Evolutionary conservation across 2,888 invertebrate species (phyloP).

Genomic region (Ceraclea dissimilis): DNA sequence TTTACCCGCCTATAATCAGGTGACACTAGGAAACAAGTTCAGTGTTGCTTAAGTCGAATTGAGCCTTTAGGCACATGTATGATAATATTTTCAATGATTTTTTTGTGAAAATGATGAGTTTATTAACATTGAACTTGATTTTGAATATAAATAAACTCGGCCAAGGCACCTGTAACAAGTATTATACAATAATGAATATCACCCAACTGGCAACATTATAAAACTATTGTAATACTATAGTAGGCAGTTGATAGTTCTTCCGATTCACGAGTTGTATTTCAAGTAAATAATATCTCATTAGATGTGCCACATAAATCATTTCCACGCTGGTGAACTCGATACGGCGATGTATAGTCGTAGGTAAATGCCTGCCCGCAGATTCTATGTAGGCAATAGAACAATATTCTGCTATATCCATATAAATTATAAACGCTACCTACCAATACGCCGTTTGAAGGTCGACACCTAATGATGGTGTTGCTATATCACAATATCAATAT

Average conservation of each 20-base stretch:
- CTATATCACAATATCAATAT: background rate
- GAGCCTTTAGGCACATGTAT: too few relatives aligned
- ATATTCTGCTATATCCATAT: too few relatives aligned
- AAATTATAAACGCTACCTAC: too few relatives aligned
- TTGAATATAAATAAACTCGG: slow-evolving; percentile 1
- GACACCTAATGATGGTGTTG: background rate
- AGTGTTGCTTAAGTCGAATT: too few relatives aligned
- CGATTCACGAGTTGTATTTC: background rate
- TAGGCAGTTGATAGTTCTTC: background rate
- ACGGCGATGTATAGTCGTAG: background rate
- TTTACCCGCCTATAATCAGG: too few relatives aligned
- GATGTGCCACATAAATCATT: slow-evolving; percentile 15
- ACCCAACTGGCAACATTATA: background rate
- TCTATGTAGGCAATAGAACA: too few relatives aligned
- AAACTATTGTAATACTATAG: too few relatives aligned
- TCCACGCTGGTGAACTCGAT: slow-evolving; percentile 7
- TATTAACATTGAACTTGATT: slow-evolving; percentile 3
- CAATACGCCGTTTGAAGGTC: too few relatives aligned
- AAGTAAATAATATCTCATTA: slow-evolving; percentile 8
- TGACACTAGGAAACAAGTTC: too few relatives aligned
- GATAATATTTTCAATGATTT: too few relatives aligned
- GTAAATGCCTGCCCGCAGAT: background rate
- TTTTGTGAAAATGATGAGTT: too few relatives aligned
- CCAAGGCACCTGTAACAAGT: slow-evolving; percentile 2
- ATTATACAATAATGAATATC: slow-evolving; percentile 4